Evolutionary conservation across 2,888 invertebrate species (phyloP).

Genomic region (Tinea semifulvella): DNA sequence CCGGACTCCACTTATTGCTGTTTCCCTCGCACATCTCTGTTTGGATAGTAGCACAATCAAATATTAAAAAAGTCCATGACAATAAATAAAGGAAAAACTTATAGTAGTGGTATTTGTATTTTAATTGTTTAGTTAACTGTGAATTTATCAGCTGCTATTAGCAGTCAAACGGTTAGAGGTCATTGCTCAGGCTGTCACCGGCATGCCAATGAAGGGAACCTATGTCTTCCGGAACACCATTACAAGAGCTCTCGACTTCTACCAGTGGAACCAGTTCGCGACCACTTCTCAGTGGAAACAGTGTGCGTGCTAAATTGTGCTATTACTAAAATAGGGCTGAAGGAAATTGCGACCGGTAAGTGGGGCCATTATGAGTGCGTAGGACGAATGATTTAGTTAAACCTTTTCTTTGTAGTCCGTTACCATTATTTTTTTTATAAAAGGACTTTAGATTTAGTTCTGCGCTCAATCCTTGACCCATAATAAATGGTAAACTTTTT

Average conservation of each 20-base stretch:
- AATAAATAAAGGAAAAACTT: too few species aligned
- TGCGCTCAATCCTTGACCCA: too few species aligned
- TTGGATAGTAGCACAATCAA: too few species aligned
- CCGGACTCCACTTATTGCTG: too few species aligned
- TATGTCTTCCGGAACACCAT: neutral
- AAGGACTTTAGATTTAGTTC: too few species aligned
- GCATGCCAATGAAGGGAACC: constrained; percentile 3
- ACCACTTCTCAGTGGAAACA: neutral
- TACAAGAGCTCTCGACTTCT: neutral
- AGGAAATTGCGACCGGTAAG: neutral
- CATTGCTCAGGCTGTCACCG: neutral
- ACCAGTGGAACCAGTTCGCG: neutral
- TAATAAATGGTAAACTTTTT: too few species aligned
- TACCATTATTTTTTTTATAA: too few species aligned
- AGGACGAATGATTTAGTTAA: too few species aligned
- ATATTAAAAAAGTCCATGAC: too few species aligned
- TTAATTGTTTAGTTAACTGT: constrained; percentile 5
- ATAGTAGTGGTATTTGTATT: too few species aligned
- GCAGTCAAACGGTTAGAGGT: constrained; percentile 4
- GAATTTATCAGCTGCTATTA: neutral
- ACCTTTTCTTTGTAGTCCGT: too few species aligned
- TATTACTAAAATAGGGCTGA: neutral
- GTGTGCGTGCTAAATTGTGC: constrained; percentile 1
- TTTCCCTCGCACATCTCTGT: too few species aligned
- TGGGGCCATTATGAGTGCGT: neutral